Base-by-base conservation (phyloP, 2,888 invertebrate species). In the Caprella mutica region DNA sequence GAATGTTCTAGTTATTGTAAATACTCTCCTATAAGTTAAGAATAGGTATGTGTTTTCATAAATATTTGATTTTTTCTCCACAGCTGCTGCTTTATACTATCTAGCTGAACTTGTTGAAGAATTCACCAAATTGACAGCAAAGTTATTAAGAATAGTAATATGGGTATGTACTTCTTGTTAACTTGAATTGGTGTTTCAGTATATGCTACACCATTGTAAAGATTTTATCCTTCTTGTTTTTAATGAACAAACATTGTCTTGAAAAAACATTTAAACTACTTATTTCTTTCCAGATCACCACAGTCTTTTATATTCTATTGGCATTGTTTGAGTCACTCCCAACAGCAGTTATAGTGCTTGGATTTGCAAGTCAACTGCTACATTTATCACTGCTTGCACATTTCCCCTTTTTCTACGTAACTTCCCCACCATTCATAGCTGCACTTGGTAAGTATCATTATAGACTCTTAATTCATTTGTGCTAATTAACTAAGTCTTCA, bases 321-420 rank as follows among this genome's bases (percentile, higher is more conserved):
- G 77, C 86, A 68, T 67, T 88, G 44, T 85, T 90, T 69, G 93
- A 93, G 73, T 83, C 85, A 54, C 76, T 93, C 43, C 85, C 91
- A 0, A 74, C 79, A 65, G 72, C 78, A 24, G 76, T 91, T 73
- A 79, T 85, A 48, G 68, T 80, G 0, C 77, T 82, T 66, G 92
- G 91, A 0, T 71, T 91, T 2, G 65, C 80, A 1, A 84, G 85
- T 66, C 90, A 92, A 71, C 68, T 79, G 0, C 75, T 84, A 2
- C 86, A 92, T 71, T 79, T 81, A 14, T 71, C 82, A 6, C 81
- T 93, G 46, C 75, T 93, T 68, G 76, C 80, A 52, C 84, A 81
- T 58, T 93, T 92, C 72, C 93, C 93, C 0, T 85, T 81, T 53
- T 86, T 92, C 42, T 75, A 79, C 43, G 76, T 89, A 29, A 73